Conservation (phyloP, 2,888 invertebrate genomes). For the Cheilosia scutellata region DNA sequence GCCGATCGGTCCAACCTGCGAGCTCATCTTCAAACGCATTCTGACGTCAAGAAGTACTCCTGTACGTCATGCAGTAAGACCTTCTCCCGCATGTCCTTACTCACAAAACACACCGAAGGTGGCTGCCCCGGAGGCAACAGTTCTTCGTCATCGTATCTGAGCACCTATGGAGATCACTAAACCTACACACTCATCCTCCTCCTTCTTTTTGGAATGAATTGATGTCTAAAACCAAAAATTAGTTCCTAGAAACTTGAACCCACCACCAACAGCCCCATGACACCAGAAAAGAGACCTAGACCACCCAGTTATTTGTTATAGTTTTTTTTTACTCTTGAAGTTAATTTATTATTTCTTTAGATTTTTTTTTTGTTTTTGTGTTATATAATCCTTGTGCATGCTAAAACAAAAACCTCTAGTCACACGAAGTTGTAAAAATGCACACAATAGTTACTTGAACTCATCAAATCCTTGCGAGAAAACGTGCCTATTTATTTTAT, state of each 20-base stretch:
- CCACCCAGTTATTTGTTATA: conserved; percentile 65
- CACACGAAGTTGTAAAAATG: conserved; percentile 65
- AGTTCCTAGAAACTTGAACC: conserved; percentile 81
- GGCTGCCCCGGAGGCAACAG: conserved; percentile 88
- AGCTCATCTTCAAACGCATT: conserved; percentile 98
- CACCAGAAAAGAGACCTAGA: conserved; percentile 49
- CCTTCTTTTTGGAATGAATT: conserved; percentile 60
- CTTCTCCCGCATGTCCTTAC: conserved; percentile 97
- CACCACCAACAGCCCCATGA: conserved; percentile 42
- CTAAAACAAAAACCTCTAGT: conserved; percentile 66
- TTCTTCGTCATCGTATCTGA: conserved; percentile 61
- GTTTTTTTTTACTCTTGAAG: conserved; percentile 19
- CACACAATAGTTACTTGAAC: conserved; percentile 48
- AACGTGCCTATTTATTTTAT: conserved; percentile 67
- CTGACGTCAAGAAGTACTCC: conserved; percentile 98
- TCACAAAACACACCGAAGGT: conserved; percentile 96
- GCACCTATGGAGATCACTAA: conserved; percentile 65
- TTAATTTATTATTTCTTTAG: conserved; percentile 43
- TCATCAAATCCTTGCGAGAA: conserved; percentile 71
- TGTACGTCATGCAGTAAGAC: conserved; percentile 97
- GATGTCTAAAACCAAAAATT: conserved; percentile 82
- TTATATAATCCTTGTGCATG: conserved; percentile 58
- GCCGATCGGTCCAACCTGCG: conserved; percentile 98
- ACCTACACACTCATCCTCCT: conserved; percentile 3
- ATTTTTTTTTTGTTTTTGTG: conserved; percentile 24